Conservation (phyloP, 2,888 invertebrate species). For the Archips crataeganus region DNA sequence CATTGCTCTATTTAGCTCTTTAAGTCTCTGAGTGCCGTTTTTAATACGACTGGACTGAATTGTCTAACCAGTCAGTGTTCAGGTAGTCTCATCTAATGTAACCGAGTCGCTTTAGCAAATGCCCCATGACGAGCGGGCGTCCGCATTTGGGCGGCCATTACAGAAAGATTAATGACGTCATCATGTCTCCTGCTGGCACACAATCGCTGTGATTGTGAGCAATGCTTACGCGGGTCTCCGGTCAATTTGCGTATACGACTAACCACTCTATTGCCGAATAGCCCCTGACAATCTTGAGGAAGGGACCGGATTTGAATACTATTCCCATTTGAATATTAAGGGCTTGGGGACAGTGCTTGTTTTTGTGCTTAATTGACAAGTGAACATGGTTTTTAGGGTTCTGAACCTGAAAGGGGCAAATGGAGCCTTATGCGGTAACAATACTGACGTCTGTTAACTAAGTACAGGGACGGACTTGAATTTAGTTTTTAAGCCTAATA, state of each 20-base stretch:
- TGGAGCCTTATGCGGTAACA: neutral
- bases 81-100: constrained; percentile 52
- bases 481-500: too few relatives aligned
- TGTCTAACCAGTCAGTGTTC: constrained; percentile 44
- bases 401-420: neutral
- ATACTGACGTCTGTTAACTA: neutral
- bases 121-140: constrained; percentile 65
- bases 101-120: constrained; percentile 62
- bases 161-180: constrained; percentile 78
- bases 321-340: constrained; percentile 23
- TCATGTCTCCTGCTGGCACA: constrained; percentile 66
- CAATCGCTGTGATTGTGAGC: constrained; percentile 59
- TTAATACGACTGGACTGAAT: constrained; percentile 25
- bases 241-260: constrained; percentile 41
- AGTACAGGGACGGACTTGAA: neutral
- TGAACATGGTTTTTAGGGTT: neutral
- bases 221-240: constrained; percentile 37
- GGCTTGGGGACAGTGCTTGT: neutral
- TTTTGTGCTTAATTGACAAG: constrained; percentile 10
- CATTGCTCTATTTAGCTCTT: neutral
- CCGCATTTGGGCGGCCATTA: constrained; percentile 72
- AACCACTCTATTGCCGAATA: constrained; percentile 30
- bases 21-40: neutral
- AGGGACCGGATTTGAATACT: constrained; percentile 23
- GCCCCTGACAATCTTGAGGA: constrained; percentile 32